phyloP scores from a whole-genome alignment of 2,888 invertebrate genomes.

The Salticus scenicus region DNA sequence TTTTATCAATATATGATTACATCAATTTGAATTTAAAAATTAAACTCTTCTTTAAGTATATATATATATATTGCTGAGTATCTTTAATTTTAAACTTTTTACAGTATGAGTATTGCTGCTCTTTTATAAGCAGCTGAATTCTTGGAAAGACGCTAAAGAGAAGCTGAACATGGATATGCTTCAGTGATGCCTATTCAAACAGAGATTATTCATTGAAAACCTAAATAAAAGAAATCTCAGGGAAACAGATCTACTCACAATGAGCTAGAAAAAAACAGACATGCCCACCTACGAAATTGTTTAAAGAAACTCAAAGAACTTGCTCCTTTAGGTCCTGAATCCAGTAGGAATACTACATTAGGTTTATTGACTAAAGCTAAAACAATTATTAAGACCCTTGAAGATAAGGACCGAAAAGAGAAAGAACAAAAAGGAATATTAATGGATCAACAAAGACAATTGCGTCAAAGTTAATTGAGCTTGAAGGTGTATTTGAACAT shows the following conservation, averaged over 20 bases:
- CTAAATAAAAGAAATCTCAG: slow-evolving; percentile 85
- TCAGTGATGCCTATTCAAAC: slow-evolving; percentile 87
- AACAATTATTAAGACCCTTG: too few relatives aligned
- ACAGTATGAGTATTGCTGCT: slow-evolving; percentile 85
- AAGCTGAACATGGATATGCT: slow-evolving; percentile 93
- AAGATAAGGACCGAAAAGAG: slow-evolving; percentile 87
- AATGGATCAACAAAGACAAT: slow-evolving; percentile 86
- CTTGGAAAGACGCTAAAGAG: slow-evolving; percentile 91
- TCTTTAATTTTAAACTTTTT: slow-evolving; percentile 22
- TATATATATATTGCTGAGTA: too few relatives aligned
- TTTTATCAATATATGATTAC: too few relatives aligned
- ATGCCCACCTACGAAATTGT: too few relatives aligned
- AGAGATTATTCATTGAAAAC: slow-evolving; percentile 83
- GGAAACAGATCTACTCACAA: slow-evolving; percentile 95
- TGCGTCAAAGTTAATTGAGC: slow-evolving; percentile 79
- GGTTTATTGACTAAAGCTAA: too few relatives aligned
- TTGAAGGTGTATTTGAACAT: too few relatives aligned
- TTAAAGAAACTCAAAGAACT: too few relatives aligned
- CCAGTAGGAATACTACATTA: too few relatives aligned
- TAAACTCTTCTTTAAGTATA: too few relatives aligned
- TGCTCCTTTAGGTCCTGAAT: too few relatives aligned
- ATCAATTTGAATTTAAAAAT: too few relatives aligned
- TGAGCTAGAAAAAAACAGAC: too few relatives aligned
- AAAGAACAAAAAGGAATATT: slow-evolving; percentile 85
- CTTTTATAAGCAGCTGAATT: slow-evolving; percentile 91